Base-by-base conservation (phyloP, 2,797 vertebrate genomes). In the Pseudotriccus pelzelni region DNA sequence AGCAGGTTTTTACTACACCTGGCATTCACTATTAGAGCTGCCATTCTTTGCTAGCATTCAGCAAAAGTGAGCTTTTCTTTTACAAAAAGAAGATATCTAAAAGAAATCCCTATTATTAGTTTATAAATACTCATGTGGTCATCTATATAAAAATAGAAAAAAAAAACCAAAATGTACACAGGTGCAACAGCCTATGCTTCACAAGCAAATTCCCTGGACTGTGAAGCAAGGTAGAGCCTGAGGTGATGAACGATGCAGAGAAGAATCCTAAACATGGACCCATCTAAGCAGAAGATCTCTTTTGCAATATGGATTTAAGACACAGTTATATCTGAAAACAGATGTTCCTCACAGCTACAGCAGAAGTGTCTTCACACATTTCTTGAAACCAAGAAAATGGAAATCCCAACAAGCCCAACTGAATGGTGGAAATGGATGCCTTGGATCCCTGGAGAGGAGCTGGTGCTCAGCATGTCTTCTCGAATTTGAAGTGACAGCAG, bases 171-270 rank as follows among this genome's bases (percentile, higher is more conserved):
- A 44, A 77, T 1, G 9, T 22, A 44, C 21, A 58, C 22, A 63
- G 37, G 69, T 36, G 30, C 36, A 58, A 46, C 4, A 62, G 53
- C 17, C 21, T 14, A 0, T 58, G 79, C 21, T 66, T 49, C 70
- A 46, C 34, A 64, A 27, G 77, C 32, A 34, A 87, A 13, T 9
- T 62, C 59, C 59, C 17, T 11, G 39, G n/a, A 8, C 52, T n/a
- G 12, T 2, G 13, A 62, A 50, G 64, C 0, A 4, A 87, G 36
- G 36, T 28, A 28, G 19, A 49, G 39, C 53, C 59, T 16, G 36
- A 73, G 36, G 75, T 2, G 1, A 55, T 3, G 7, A 72, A 50
- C 0, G 0, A 30, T 21, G 28, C 36, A 16, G 17, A 76, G 27
- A 27, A 53, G 63, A 79, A 34, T 21, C 34, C 34, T 36, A 24